phyloP scores from a whole-genome alignment of 2,888 invertebrate genomes.

The Leptinotarsa tumamoca region DNA sequence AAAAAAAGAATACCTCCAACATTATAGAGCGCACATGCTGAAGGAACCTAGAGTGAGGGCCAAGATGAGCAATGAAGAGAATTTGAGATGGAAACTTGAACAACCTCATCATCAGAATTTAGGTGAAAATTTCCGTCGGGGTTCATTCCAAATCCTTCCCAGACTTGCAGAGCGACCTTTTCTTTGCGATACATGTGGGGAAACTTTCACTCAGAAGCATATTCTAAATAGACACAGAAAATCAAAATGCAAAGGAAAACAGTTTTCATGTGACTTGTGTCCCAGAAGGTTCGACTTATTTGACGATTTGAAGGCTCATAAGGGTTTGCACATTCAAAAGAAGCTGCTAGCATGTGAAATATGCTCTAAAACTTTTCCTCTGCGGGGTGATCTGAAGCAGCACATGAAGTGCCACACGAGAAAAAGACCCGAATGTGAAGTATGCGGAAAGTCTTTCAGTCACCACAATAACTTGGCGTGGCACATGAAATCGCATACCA shows the following conservation, averaged over 20 bases:
- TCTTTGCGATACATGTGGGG: constrained; percentile 25
- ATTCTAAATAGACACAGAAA: constrained; percentile 23
- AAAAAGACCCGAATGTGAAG: constrained; percentile 16
- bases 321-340: constrained; percentile 17
- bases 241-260: constrained; percentile 23
- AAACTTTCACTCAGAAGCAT: constrained; percentile 16
- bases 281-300: constrained; percentile 14
- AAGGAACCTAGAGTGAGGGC: neutral
- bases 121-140: neutral
- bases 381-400: neutral
- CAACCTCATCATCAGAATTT: neutral
- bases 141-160: neutral
- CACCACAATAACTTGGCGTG: neutral
- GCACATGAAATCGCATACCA: constrained; percentile 6
- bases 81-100: neutral
- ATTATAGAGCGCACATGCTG: neutral
- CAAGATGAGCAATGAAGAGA: neutral
- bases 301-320: constrained; percentile 22
- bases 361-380: neutral
- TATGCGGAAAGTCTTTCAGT: neutral
- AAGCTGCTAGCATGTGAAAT: constrained; percentile 19
- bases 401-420: constrained; percentile 21
- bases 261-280: constrained; percentile 23
- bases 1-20: neutral
- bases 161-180: constrained; percentile 2